phyloP scores from a whole-genome alignment of 2,888 invertebrate genomes.

The Amorpha juglandis region DNA sequence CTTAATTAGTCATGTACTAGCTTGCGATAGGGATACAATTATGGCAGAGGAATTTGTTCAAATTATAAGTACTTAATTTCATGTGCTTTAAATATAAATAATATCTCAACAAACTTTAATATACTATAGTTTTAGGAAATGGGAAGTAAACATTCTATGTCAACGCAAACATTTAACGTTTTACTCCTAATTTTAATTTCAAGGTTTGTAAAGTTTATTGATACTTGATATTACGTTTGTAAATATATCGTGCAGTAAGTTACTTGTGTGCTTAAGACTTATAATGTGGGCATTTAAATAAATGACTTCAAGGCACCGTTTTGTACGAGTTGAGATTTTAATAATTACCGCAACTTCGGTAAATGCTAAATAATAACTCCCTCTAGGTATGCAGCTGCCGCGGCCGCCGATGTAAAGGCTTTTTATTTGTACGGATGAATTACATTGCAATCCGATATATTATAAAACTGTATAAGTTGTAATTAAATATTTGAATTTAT shows the following conservation, averaged over 20 bases:
- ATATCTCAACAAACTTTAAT: too few relatives aligned
- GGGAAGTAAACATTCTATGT: too few relatives aligned
- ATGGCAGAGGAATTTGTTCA: too few relatives aligned
- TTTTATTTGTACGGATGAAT: slow-evolving; percentile 5
- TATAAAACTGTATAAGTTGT: background rate
- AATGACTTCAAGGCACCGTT: slow-evolving; percentile 19
- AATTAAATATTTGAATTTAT: slow-evolving; percentile 12
- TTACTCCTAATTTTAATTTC: too few relatives aligned
- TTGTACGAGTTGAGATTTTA: slow-evolving; percentile 22
- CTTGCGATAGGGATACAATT: background rate
- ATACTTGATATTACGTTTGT: background rate
- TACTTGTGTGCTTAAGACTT: slow-evolving; percentile 11
- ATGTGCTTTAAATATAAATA: background rate
- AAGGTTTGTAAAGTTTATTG: background rate
- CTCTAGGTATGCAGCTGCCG: slow-evolving; percentile 23
- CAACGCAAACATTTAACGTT: too few relatives aligned
- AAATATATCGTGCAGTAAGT: background rate
- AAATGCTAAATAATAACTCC: slow-evolving; percentile 24
- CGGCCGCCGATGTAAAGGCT: too few relatives aligned
- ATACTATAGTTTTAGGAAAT: too few relatives aligned
- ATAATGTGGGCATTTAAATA: slow-evolving; percentile 23
- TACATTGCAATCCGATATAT: background rate
- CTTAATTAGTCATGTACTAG: background rate
- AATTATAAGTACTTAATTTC: too few relatives aligned
- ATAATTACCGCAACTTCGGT: slow-evolving; percentile 26